Percentiles rank a stretch among this genome's conserved stretches.
Conservation (phyloP, 2,113 vertebrate species). For the Ameiurus melas region DNA sequence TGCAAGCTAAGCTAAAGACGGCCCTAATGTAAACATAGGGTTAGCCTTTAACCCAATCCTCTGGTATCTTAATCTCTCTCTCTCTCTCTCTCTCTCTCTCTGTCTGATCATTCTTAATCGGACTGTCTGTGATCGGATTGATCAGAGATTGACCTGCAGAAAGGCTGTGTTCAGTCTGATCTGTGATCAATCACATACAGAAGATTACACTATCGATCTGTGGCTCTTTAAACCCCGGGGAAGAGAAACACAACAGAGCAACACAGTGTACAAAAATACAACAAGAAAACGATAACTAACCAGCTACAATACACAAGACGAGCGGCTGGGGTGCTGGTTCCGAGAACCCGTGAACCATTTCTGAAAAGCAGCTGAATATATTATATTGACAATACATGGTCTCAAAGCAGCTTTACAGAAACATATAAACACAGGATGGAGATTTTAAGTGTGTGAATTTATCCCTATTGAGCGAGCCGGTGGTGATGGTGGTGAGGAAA, state of each 20-base stretch:
- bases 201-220: conserved; percentile 11
- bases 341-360: not conserved
- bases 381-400: not conserved
- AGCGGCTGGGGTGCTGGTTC: not conserved
- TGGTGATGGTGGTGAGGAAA: no score
- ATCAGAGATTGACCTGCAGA: conserved; percentile 4
- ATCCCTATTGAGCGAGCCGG: no score
- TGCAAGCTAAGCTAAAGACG: not conserved
- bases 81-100: not conserved
- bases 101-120: not conserved
- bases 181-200: conserved; percentile 14
- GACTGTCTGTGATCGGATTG: not conserved
- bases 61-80: not conserved
- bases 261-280: not conserved
- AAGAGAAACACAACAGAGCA: not conserved
- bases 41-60: not conserved
- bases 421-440: no score
- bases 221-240: not conserved
- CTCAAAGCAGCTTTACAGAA: no score
- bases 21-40: not conserved
- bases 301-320: not conserved
- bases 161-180: not conserved
- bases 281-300: not conserved
- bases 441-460: no score
- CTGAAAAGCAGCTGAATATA: not conserved